Percentiles rank a stretch among this genome's conserved stretches.
These are phyloP conservation scores for Polymixis lichenea DNA, from an alignment of 2,888 invertebrate species.

Conservation along the genomic window DNA sequence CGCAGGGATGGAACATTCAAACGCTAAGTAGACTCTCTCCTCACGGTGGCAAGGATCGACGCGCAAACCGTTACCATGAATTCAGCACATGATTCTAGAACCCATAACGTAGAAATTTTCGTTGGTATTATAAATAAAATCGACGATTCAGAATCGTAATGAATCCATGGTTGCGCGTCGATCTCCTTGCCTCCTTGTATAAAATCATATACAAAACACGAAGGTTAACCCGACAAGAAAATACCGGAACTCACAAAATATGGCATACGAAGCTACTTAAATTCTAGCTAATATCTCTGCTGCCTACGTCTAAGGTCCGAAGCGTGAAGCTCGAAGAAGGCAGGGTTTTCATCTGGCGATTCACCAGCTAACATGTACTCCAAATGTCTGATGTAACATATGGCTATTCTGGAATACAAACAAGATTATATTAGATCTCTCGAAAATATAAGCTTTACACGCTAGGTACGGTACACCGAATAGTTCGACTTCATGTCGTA, in stretches of 20 bases:
- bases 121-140: too few species aligned
- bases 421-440: background rate
- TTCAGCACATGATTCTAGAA: too few species aligned
- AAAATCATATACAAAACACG: background rate
- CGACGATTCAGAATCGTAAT: background rate
- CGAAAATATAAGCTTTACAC: background rate
- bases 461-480: background rate
- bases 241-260: background rate
- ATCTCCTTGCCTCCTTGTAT: background rate
- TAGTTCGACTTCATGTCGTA: background rate
- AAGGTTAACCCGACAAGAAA: background rate
- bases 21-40: background rate
- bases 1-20: background rate
- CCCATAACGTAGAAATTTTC: too few species aligned
- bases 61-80: too few species aligned
- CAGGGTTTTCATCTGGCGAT: conserved; percentile 79
- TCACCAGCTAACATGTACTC: conserved; percentile 91
- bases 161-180: background rate
- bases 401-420: conserved; percentile 91
- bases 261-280: background rate
- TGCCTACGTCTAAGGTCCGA: conserved; percentile 78
- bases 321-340: conserved; percentile 80
- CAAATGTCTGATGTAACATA: conserved; percentile 94
- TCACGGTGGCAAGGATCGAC: too few species aligned
- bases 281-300: conserved; percentile 70